phyloP scores from a whole-genome alignment of 2,888 invertebrate species.

The Limnephilus rhombicus region DNA sequence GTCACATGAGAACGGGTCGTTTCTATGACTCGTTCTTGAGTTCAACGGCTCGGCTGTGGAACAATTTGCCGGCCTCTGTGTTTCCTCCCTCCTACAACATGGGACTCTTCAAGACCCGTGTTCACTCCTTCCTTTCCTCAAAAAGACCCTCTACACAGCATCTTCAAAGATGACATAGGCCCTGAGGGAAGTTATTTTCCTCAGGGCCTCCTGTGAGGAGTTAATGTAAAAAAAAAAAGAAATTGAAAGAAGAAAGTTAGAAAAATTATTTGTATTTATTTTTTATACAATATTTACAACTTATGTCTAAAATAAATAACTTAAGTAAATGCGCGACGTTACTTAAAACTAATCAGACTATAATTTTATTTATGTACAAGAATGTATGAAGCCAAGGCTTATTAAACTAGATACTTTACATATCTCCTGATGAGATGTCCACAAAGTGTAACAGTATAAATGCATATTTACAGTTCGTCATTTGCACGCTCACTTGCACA shows the following conservation, averaged over 20 bases:
- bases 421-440: background rate
- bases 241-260: background rate
- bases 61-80: too few relatives aligned
- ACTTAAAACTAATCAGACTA: background rate
- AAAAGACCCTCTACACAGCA: too few relatives aligned
- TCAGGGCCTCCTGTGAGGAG: too few relatives aligned
- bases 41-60: too few relatives aligned
- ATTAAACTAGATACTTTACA: background rate
- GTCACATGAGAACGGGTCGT: too few relatives aligned
- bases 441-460: background rate
- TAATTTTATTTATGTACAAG: background rate
- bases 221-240: too few relatives aligned
- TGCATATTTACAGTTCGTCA: background rate
- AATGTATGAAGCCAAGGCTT: background rate
- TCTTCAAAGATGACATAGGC: too few relatives aligned
- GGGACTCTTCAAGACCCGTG: too few relatives aligned
- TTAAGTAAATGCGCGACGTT: background rate
- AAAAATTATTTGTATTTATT: background rate
- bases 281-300: background rate
- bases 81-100: too few relatives aligned
- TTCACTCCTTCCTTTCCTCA: too few relatives aligned
- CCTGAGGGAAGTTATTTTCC: too few relatives aligned
- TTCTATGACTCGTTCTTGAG: too few relatives aligned
- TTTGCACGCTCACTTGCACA: background rate
- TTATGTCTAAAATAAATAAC: background rate